A percentile compares a stretch with the other conserved stretches of the same genome.
Conservation (phyloP, 2,797 vertebrate species). For the Pseudomugil tenellus region DNA sequence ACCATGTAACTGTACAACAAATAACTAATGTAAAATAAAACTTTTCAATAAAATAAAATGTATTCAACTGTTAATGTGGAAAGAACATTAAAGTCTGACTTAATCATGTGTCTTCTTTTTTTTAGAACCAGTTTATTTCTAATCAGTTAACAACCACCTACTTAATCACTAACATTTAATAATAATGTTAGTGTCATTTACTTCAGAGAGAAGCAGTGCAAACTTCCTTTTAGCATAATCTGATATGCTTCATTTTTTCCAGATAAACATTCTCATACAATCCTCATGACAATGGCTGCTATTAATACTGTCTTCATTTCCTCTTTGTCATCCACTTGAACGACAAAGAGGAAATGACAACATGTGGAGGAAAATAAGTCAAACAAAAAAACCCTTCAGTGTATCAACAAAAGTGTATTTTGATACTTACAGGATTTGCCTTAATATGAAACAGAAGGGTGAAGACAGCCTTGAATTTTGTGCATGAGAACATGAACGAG, state of each 20-base stretch:
- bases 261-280: constrained; percentile 2
- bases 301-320: constrained; percentile 10
- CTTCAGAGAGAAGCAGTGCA: constrained; percentile 5
- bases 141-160: neutral
- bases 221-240: constrained; percentile 1
- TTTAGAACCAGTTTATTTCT: neutral
- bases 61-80: neutral
- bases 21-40: neutral
- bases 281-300: neutral
- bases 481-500: constrained; percentile 4
- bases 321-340: constrained; percentile 4
- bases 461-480: constrained; percentile 12
- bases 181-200: neutral
- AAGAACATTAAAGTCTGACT: neutral
- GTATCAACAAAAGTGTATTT: constrained; percentile 40
- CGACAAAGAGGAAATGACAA: constrained; percentile 16
- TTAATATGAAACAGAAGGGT: constrained; percentile 31
- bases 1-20: no score
- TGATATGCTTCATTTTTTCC: constrained; percentile 5
- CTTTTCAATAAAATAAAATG: constrained; percentile 2
- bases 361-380: neutral
- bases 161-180: neutral
- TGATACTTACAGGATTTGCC: constrained; percentile 42
- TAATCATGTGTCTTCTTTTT: neutral
- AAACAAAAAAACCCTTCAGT: constrained; percentile 31